Evolutionary conservation across 2,888 invertebrate genomes (phyloP).

Genomic region (Gymnocheta viridis): DNA sequence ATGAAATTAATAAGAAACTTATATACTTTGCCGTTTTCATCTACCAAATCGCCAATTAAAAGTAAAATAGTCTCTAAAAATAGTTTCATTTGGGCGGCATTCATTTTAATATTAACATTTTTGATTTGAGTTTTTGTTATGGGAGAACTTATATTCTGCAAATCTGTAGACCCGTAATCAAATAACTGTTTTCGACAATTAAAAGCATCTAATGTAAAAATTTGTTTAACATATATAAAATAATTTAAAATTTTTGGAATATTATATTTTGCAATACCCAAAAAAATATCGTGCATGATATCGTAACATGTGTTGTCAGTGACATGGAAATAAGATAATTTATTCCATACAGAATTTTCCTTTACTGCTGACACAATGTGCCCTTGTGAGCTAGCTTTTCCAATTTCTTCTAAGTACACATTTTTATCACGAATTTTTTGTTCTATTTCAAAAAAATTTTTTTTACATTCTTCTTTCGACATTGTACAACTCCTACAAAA

Average conservation of each 20-base stretch:
- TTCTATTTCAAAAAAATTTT: conserved; percentile 32
- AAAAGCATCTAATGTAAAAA: conserved; percentile 59
- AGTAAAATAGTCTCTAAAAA: conserved; percentile 64
- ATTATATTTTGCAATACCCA: conserved; percentile 66
- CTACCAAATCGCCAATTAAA: conserved; percentile 58
- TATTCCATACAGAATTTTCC: conserved; percentile 59
- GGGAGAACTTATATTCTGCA: conserved; percentile 59
- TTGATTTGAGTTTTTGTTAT: conserved; percentile 39
- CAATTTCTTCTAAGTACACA: conserved; percentile 39
- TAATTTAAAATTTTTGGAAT: conserved; percentile 66
- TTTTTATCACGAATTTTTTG: conserved; percentile 39
- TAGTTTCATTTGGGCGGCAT: conserved; percentile 50
- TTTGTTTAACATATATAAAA: conserved; percentile 66
- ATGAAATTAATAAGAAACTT: conserved; percentile 57
- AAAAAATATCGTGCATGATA: conserved; percentile 66
- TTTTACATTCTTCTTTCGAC: conserved; percentile 65
- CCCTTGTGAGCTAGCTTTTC: conserved; percentile 40
- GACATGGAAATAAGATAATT: conserved; percentile 61
- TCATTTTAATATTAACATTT: conserved; percentile 38
- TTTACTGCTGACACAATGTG: conserved; percentile 33
- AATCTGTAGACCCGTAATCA: conserved; percentile 35
- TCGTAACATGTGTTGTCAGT: conserved; percentile 65
- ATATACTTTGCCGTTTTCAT: conserved; percentile 53
- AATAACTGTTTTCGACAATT: conserved; percentile 64
- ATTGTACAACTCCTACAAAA: conserved; percentile 65